Conservation (phyloP, 2,888 invertebrate species). For the Cyrtodaria siliqua region DNA sequence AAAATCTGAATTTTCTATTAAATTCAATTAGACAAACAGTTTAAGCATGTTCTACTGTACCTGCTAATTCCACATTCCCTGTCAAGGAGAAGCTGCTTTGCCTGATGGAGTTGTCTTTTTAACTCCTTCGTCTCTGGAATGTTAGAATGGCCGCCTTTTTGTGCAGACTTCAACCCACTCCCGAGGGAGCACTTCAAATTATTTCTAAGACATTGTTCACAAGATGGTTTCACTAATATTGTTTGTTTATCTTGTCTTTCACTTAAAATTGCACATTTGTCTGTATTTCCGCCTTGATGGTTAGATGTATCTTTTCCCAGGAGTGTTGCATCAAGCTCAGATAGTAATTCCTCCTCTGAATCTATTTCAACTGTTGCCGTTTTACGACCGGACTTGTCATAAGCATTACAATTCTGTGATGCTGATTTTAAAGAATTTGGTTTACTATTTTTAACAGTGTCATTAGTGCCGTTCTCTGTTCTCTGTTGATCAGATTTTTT, state of each 20-base stretch:
- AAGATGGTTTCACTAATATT: slow-evolving; percentile 1
- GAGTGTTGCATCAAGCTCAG: slow-evolving; percentile 76
- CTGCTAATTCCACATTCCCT: slow-evolving; percentile 70
- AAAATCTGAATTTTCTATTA: too few species aligned
- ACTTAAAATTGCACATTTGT: slow-evolving; percentile 40
- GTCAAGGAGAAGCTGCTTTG: slow-evolving; percentile 67
- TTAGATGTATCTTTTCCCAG: not conserved
- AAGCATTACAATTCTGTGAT: too few species aligned
- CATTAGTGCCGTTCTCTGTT: not conserved
- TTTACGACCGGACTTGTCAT: too few species aligned
- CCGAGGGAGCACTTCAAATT: slow-evolving; percentile 45
- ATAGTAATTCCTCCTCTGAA: slow-evolving; percentile 76
- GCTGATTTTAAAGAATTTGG: too few species aligned
- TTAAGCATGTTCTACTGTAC: slow-evolving; percentile 25
- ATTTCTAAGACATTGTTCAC: slow-evolving; percentile 58
- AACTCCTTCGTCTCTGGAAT: slow-evolving; percentile 60
- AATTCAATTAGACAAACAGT: too few species aligned
- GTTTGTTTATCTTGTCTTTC: slow-evolving; percentile 14
- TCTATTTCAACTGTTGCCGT: slow-evolving; percentile 12
- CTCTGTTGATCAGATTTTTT: not conserved
- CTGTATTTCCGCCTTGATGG: not conserved
- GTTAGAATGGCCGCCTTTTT: slow-evolving; percentile 23
- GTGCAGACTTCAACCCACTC: not conserved
- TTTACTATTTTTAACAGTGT: not conserved
- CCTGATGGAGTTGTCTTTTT: slow-evolving; percentile 67